These are phyloP conservation scores for Ganaspis brasiliensis DNA, from an alignment of 2,888 invertebrate species.

Conservation along the genomic window DNA sequence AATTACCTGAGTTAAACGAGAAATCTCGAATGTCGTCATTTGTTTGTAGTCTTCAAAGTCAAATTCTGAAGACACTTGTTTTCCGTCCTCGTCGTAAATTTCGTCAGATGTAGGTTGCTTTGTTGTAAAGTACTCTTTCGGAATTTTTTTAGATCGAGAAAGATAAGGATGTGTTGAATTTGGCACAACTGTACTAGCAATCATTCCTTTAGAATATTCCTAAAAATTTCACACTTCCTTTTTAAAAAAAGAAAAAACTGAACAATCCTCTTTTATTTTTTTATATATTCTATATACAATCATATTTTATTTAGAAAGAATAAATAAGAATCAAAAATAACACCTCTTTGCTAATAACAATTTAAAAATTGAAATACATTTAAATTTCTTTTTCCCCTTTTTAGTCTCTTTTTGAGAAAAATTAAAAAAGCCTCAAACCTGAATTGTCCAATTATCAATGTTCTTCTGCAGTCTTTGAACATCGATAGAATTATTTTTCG, in stretches of 20 bases:
- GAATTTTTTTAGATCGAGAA: constrained; percentile 88
- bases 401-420: too few species aligned
- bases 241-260: too few species aligned
- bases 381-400: too few species aligned
- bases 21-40: constrained; percentile 12
- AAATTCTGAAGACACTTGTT: not conserved
- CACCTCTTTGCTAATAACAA: too few species aligned
- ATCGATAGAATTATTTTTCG: constrained; percentile 84
- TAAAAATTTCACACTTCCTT: constrained; percentile 53
- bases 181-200: constrained; percentile 68
- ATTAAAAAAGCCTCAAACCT: constrained; percentile 66
- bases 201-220: constrained; percentile 75
- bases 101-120: constrained; percentile 61
- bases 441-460: constrained; percentile 90
- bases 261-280: too few species aligned
- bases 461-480: constrained; percentile 89
- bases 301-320: too few species aligned
- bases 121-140: constrained; percentile 88
- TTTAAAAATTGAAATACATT: too few species aligned
- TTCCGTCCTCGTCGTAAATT: constrained; percentile 46
- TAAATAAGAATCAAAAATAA: too few species aligned
- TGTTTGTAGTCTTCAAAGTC: constrained; percentile 12
- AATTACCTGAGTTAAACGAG: constrained; percentile 20
- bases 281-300: too few species aligned
- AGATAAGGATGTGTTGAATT: constrained; percentile 78